Evolutionary conservation across 2,888 invertebrate genomes (phyloP).

Genomic region (Clanis bilineata): DNA sequence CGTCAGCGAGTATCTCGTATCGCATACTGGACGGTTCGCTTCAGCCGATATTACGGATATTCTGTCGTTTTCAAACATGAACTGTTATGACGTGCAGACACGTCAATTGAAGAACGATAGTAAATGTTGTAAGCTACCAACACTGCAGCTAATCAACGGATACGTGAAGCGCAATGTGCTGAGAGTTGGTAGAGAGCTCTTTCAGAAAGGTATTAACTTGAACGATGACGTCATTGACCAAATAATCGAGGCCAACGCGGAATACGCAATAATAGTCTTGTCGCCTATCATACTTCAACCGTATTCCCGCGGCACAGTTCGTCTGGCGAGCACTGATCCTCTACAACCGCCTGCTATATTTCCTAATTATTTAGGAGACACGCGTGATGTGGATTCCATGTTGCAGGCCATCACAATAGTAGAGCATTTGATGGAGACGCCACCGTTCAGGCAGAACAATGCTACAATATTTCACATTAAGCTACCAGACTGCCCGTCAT

Average conservation of each 20-base stretch:
- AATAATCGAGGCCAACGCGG: conserved; percentile 36
- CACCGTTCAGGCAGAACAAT: conserved; percentile 31
- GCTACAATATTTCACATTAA: conserved; percentile 40
- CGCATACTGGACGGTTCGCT: conserved; percentile 42
- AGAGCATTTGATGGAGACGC: conserved; percentile 42
- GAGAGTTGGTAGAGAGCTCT: conserved; percentile 23
- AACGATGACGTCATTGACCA: conserved; percentile 39
- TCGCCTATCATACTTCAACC: conserved; percentile 49
- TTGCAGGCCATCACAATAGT: conserved; percentile 44
- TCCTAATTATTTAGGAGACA: conserved; percentile 51
- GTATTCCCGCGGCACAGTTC: conserved; percentile 47
- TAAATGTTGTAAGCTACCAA: conserved; percentile 49
- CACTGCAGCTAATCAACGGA: conserved; percentile 48
- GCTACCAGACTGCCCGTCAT: conserved; percentile 44
- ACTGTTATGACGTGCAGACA: conserved; percentile 47
- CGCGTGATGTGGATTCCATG: conserved; percentile 46
- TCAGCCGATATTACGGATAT: conserved; percentile 55
- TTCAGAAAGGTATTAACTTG: conserved; percentile 32
- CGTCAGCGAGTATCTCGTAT: conserved; percentile 32
- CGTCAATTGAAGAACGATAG: conserved; percentile 35
- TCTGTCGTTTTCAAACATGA: conserved; percentile 47
- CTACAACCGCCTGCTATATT: conserved; percentile 42
- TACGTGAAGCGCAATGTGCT: conserved; percentile 41
- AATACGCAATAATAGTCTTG: conserved; percentile 39
- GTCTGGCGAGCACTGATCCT: conserved; percentile 46